Percentiles rank a stretch among this genome's conserved stretches.
phyloP scores from a whole-genome alignment of 2,888 invertebrate species.

The Rapana venosa region DNA sequence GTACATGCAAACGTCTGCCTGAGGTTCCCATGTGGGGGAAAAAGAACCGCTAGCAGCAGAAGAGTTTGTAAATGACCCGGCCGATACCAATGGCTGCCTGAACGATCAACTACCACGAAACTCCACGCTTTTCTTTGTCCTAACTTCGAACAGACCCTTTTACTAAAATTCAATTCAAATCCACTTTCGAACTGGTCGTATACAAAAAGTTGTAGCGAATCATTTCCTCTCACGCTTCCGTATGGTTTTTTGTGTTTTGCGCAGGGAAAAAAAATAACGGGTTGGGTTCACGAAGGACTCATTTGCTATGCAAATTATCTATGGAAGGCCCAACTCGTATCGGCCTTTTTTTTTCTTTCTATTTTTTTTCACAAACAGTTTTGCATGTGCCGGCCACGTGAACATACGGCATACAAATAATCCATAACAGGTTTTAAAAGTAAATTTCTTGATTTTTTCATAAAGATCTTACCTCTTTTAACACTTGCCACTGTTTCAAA shows the following conservation, averaged over 20 bases:
- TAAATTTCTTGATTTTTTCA: not conserved
- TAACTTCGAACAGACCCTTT: conserved; percentile 25
- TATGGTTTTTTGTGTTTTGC: conserved; percentile 31
- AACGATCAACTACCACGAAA: conserved; percentile 41
- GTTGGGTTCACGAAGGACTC: conserved; percentile 51
- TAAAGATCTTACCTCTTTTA: conserved; percentile 35
- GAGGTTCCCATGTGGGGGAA: too few relatives aligned
- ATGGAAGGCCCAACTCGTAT: conserved; percentile 44
- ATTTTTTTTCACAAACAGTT: conserved; percentile 34
- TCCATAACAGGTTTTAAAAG: conserved; percentile 27
- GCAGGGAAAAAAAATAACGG: not conserved
- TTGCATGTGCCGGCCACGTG: conserved; percentile 16
- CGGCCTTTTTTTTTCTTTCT: conserved; percentile 29
- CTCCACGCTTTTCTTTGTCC: conserved; percentile 39
- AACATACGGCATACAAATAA: not conserved
- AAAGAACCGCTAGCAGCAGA: not conserved
- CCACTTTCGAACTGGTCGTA: conserved; percentile 26
- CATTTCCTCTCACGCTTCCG: conserved; percentile 44
- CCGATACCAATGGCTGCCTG: conserved; percentile 42
- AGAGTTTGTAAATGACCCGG: conserved; percentile 43
- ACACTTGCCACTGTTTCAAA: conserved; percentile 39
- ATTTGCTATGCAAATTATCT: conserved; percentile 62
- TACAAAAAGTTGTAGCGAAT: not conserved
- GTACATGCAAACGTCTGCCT: too few relatives aligned
- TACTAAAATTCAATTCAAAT: conserved; percentile 31